Conservation (phyloP, 2,113 vertebrate species). For the Mustelus asterias region DNA sequence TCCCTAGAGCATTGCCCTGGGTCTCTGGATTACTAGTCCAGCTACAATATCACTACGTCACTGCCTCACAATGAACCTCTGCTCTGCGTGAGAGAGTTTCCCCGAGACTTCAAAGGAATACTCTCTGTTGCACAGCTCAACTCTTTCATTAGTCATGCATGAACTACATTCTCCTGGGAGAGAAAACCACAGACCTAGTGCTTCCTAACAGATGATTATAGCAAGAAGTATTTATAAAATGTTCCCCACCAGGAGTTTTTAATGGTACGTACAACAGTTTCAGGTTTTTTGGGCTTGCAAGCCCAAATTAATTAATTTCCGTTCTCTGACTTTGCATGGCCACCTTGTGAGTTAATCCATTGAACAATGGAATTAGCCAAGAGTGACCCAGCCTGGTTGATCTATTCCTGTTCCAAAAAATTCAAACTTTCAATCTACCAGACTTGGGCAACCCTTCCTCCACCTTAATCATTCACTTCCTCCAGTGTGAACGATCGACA, state of each 20-base stretch:
- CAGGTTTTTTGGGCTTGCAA: no score
- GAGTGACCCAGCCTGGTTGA: neutral
- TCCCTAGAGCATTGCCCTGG: no score
- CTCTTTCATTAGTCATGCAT: neutral
- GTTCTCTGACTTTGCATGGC: neutral
- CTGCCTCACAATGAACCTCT: no score
- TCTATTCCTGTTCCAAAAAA: neutral
- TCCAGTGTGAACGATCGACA: no score
- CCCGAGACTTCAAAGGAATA: neutral
- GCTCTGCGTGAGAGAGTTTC: neutral
- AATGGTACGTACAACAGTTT: no score
- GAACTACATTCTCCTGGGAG: neutral
- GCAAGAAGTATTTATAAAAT: neutral
- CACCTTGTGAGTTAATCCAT: neutral
- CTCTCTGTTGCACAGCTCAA: neutral
- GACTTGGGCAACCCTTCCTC: no score
- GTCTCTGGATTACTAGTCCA: no score
- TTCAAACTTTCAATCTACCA: neutral
- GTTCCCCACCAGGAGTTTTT: neutral
- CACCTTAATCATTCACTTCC: no score
- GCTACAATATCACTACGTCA: no score
- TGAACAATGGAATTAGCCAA: neutral
- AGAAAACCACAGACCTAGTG: neutral
- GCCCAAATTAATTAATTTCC: neutral
- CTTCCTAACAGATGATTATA: neutral